Evolutionary conservation across 2,888 invertebrate genomes (phyloP).

Genomic region (Cosmia trapezina): DNA sequence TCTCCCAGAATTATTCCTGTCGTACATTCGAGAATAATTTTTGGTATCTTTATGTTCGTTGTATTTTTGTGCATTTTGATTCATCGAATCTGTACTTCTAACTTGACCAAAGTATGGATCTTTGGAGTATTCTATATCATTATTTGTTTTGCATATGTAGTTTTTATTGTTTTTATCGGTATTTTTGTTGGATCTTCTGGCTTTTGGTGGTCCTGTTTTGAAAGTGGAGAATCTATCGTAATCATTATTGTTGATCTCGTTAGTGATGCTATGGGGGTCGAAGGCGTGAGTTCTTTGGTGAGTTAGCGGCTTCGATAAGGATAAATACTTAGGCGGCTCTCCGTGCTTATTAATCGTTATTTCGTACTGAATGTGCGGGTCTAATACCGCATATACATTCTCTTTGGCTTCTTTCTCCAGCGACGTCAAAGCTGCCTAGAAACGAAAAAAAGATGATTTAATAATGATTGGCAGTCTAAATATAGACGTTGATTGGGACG

Average conservation of each 20-base stretch:
- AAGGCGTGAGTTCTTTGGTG: constrained; percentile 88
- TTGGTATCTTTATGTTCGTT: constrained; percentile 76
- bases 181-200: constrained; percentile 81
- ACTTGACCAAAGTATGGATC: constrained; percentile 82
- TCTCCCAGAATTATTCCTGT: constrained; percentile 79
- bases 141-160: constrained; percentile 81
- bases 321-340: constrained; percentile 89
- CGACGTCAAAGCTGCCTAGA: constrained; percentile 86
- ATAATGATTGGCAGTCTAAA: not conserved
- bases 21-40: constrained; percentile 77
- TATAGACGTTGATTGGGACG: constrained; percentile 18
- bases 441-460: constrained; percentile 55
- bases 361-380: constrained; percentile 90
- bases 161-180: constrained; percentile 71
- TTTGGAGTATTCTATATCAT: constrained; percentile 85
- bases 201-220: constrained; percentile 78
- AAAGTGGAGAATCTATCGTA: constrained; percentile 79
- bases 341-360: constrained; percentile 89
- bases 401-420: constrained; percentile 90
- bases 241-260: constrained; percentile 82
- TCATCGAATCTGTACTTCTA: constrained; percentile 68
- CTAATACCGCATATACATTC: constrained; percentile 89
- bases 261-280: constrained; percentile 78
- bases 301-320: constrained; percentile 88
- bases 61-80: constrained; percentile 72